Base-by-base conservation (phyloP, 2,113 vertebrate genomes). In the Channa argus region DNA sequence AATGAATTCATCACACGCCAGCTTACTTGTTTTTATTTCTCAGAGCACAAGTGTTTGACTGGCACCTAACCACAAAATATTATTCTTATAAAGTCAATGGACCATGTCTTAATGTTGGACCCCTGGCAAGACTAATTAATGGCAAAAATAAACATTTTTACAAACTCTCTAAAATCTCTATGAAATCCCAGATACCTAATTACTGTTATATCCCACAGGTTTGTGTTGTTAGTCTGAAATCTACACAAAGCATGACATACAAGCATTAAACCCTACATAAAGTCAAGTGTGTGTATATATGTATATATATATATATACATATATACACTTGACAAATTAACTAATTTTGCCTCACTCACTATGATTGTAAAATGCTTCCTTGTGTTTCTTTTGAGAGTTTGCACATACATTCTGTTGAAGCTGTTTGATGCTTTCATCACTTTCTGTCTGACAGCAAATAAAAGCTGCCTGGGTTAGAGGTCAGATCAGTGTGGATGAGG, bases 121-220 rank as follows among this genome's bases (percentile, higher is more conserved):
- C 36, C 15, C 43, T 55, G 8, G 5, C 11, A 34, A 11, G 44
- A 45, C 13, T 14, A 13, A 60, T 24, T 95, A 90, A 92, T 90
- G 94, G 93, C 93, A 96, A 95, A 96, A 96, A 96, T 91, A 93
- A 96, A 95, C 95, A 96, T 95, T 95, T 94, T 95, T 94, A 94
- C 93, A 4, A 37, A 95, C 93, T 95, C 95, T 94, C 95, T 94
- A 95, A 93, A 95, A 96, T 96, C 95, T 96, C 95, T 96, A 96
- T 47, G 24, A 43, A 49, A 43, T 14, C 11, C 24, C 8, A 46
- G 37, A 52, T 24, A 47, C 93, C 92, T 93, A 93, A 95, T 95
- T 93, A 89, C 93, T 94, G 93, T 95, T 93, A 94, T 91, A 24
- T 24, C 24, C 24, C 24, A 93, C 94, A 95, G 93, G 92, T 95